Evolutionary conservation across 37 sponge, comb jelly and placozoan genomes (phyloP), one percentile per base, ranked within the genome.

Genomic region (Aphrocallistes beatrix): DNA sequence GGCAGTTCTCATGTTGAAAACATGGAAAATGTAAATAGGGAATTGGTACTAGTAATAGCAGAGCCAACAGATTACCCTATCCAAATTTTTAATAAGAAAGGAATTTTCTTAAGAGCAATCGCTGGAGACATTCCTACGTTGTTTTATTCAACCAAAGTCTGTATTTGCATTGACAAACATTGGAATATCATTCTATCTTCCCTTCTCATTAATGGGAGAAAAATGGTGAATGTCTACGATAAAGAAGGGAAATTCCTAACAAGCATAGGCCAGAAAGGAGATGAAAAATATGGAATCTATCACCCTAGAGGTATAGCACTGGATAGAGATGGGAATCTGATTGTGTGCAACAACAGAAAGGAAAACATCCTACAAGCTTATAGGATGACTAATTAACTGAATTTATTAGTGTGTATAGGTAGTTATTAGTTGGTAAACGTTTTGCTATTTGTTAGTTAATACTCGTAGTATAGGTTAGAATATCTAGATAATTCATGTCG

Each of bases 131-230:
- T n/a, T n/a, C n/a, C n/a, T n/a, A n/a, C n/a, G n/a, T n/a, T n/a
- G n/a, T 13, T 60, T 25, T 21, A 60, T 32, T 25, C 10, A 6
- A 25, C 1, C n/a, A 25, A 19, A 13, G 10, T 32, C 34, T 13
- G n/a, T n/a, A n/a, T 60, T 30, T 60, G 75, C 21, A 60, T 60
- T 13, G 75, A 60, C n/a, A 60, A 60, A 13, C 34, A 21, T 30
- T 60, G 75, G 75, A 60, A 60, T 60, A 60, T 60, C 34, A n/a
- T n/a, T n/a, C n/a, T n/a, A n/a, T n/a, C n/a, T n/a, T 25, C n/a
- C 28, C 28, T 60, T 19, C 10, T 6, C 3, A 60, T 30, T 25
- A 3, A 60, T 60, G 8, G 6, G 34, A 30, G n/a, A 25, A 60
- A 60, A 60, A 3, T 60, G n/a, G 75, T 60, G 34, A 19, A 6